phyloP scores from a whole-genome alignment of 2,888 invertebrate species.

The Meteorus colon region DNA sequence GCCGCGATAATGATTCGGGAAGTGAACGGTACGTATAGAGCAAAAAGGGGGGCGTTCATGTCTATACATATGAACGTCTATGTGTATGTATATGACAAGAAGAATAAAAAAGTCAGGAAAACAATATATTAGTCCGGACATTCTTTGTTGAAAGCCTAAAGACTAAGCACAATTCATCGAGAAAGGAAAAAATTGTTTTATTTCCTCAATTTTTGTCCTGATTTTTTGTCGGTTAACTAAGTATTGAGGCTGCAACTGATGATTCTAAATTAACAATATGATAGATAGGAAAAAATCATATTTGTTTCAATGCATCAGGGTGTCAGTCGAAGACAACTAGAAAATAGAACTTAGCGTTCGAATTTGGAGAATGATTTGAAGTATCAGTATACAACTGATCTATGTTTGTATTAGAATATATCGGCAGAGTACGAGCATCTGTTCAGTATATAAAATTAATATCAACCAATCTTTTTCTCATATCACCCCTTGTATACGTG shows the following conservation, averaged over 20 bases:
- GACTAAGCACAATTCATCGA: background rate
- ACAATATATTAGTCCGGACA: conserved; percentile 56
- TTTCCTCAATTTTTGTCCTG: background rate
- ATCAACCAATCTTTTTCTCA: conserved; percentile 23
- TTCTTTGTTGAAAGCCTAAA: background rate
- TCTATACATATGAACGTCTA: conserved; percentile 36
- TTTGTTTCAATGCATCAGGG: no score
- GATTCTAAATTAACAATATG: no score
- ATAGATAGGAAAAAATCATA: no score
- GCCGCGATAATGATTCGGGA: conserved; percentile 44
- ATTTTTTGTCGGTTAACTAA: no score
- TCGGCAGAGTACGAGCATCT: conserved; percentile 18
- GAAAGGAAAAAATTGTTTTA: background rate
- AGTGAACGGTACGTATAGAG: conserved; percentile 44
- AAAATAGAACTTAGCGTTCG: no score
- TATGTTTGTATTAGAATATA: background rate
- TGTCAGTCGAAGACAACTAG: no score
- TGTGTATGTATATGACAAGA: conserved; percentile 51
- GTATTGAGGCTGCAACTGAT: no score
- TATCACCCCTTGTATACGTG: conserved; percentile 9
- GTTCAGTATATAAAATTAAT: background rate
- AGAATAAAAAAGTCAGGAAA: conserved; percentile 65
- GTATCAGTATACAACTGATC: no score
- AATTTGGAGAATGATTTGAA: no score
- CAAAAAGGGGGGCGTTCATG: conserved; percentile 37